Evolutionary conservation across 2,113 vertebrate genomes (phyloP), one percentile per base, ranked within the genome.

Genomic region (Tiliqua scincoides): DNA sequence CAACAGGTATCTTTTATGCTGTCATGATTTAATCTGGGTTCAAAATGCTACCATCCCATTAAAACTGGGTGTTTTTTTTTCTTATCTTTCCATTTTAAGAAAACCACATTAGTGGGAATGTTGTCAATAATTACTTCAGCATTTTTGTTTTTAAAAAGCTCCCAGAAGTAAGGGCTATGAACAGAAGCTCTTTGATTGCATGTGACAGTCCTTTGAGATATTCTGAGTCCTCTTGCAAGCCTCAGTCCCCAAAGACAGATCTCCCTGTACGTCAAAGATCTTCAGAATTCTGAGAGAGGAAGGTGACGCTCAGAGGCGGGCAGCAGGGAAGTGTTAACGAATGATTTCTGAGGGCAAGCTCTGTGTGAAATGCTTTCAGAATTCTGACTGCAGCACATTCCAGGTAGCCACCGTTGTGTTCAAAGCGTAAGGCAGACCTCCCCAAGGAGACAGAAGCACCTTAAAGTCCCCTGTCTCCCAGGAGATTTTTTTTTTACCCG

Each of bases 1-100:
- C 75, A 86, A 76, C 89, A 92, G 91, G 87, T 91, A 75, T 81
- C 82, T 85, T 91, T 83, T 93, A 87, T 83, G 35, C 79, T 65
- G 1, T 65, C n/a, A 75, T 89, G 71, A 48, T 94, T 90, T 89
- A 87, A 93, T 89, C 80, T 79, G 73, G 65, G 88, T 91, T 88
- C 86, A 86, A n/a, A 85, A 93, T 91, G 92, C 94, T 86, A 79
- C 25, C 10, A 59, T 92, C 65, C 79, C 89, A 89, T 91, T 91
- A 91, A 91, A 92, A 85, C 89, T 85, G 90, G 88, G 78, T 92
- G 85, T 87, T 93, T 95, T 57, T 48, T 48, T 48, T 48, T 48
- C 43, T 8, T 48, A 48, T 48, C 8, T 17, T 57, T 75, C 73
- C 85, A 70, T 86, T 92, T 92, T 81, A 77, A 89, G 81, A 65